phyloP scores from a whole-genome alignment of 2,113 vertebrate species.

The Pampusana beccarii region DNA sequence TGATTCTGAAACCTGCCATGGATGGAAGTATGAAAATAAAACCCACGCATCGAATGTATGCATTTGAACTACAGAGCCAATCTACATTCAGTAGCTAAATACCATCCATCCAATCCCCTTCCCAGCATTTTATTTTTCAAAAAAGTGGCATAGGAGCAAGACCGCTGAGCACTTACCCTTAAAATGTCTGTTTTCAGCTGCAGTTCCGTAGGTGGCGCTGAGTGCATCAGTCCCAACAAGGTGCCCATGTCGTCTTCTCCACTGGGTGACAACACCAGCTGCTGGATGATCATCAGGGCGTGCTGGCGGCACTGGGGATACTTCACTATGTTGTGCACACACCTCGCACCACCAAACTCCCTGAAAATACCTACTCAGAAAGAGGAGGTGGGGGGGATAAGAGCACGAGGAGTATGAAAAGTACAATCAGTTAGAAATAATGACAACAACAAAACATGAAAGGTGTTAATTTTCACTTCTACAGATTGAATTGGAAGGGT shows the following conservation, averaged over 20 bases:
- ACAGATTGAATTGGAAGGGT: not conserved
- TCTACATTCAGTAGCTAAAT: not conserved
- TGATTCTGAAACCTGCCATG: not conserved
- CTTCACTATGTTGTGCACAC: conserved; percentile 96
- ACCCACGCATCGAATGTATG: fast-evolving
- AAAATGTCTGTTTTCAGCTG: conserved; percentile 96
- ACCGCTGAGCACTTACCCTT: conserved; percentile 74
- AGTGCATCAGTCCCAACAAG: conserved; percentile 96
- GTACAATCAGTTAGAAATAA: not conserved
- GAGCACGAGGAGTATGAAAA: not conserved
- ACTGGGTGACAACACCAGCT: conserved; percentile 92
- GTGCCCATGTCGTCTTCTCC: conserved; percentile 99
- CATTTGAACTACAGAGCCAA: not conserved
- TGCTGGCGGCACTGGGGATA: conserved; percentile 95
- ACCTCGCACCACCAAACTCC: conserved; percentile 94
- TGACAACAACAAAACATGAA: not conserved
- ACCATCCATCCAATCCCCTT: not conserved
- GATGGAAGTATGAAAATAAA: not conserved
- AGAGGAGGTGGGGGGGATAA: not conserved
- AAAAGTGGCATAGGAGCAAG: not conserved
- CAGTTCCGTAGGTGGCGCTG: conserved; percentile 88
- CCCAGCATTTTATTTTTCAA: not conserved
- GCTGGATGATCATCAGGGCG: conserved; percentile 95
- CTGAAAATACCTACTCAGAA: conserved; percentile 86
- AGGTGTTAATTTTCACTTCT: not conserved